Percentiles rank a stretch among this genome's conserved stretches.
Evolutionary conservation across 1,140 invertebrate species (phyloP).

Genomic region (Orius insidiosus): DNA sequence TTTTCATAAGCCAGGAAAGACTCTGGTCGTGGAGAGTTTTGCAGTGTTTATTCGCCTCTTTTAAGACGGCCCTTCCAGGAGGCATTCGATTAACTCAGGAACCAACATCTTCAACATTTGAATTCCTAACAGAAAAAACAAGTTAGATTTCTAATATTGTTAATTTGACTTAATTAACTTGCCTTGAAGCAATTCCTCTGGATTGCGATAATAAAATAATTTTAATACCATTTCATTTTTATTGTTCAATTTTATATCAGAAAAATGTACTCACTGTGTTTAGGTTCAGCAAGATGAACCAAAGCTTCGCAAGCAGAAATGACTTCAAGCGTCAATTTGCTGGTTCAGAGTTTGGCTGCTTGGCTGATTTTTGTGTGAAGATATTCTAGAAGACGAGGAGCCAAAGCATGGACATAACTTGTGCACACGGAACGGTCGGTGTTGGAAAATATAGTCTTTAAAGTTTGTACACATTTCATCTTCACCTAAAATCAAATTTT

Average conservation of each 20-base stretch:
- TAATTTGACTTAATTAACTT: too few relatives aligned
- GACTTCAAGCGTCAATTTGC: conserved; percentile 46
- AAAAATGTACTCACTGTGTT: conserved; percentile 60
- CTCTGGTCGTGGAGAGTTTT: conserved; percentile 66
- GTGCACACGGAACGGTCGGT: conserved; percentile 47
- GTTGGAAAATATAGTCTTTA: conserved; percentile 55
- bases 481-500: too few relatives aligned
- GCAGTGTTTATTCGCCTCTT: conserved; percentile 40
- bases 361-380: conserved; percentile 43
- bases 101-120: conserved; percentile 74
- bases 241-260: too few relatives aligned
- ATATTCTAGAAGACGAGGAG: conserved; percentile 51
- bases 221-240: too few relatives aligned
- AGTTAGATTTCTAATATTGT: too few relatives aligned
- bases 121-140: conserved; percentile 59
- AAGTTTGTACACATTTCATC: conserved; percentile 59
- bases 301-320: conserved; percentile 53
- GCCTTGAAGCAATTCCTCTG: too few relatives aligned
- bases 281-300: conserved; percentile 51
- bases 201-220: too few relatives aligned
- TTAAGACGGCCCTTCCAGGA: conserved; percentile 50
- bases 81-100: conserved; percentile 70
- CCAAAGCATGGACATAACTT: conserved; percentile 66
- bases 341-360: conserved; percentile 35
- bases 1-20: conserved; percentile 72